A percentile compares a stretch with the other conserved stretches of the same genome.
These are phyloP conservation scores for Oikopleura vanhoeffeni DNA, from an alignment of 23 tunicate species.

Conservation along the genomic window DNA sequence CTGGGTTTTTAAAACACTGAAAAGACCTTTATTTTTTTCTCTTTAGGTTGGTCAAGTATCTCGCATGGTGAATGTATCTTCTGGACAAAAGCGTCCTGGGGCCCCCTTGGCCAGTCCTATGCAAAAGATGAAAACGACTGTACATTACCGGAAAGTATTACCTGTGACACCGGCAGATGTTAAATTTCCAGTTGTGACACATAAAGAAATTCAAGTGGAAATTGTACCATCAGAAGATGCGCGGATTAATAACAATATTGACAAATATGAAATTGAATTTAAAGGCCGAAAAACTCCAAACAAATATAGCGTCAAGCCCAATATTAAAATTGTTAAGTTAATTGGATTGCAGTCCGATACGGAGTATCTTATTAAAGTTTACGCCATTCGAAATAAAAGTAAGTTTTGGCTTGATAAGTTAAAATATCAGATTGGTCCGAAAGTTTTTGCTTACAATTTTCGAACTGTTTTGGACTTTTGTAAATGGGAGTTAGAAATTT, in stretches of 20 bases:
- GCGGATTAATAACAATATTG: background rate
- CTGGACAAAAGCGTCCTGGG: background rate
- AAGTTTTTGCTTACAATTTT: too few relatives aligned
- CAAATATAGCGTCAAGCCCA: background rate
- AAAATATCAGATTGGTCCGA: too few relatives aligned
- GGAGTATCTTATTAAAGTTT: background rate
- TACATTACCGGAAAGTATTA: background rate
- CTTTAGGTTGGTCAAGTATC: too few relatives aligned
- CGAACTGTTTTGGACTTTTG: too few relatives aligned
- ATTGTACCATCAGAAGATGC: slow-evolving; percentile 11
- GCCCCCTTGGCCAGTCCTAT: background rate
- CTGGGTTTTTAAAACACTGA: too few relatives aligned
- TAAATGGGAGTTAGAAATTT: too few relatives aligned
- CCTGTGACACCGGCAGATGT: background rate
- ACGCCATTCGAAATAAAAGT: background rate
- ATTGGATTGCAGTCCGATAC: slow-evolving; percentile 3
- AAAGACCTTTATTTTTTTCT: too few relatives aligned
- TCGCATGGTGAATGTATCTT: too few relatives aligned
- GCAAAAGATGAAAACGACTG: background rate
- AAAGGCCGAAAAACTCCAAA: background rate
- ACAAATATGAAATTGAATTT: background rate
- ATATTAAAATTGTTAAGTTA: background rate
- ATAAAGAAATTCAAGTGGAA: background rate
- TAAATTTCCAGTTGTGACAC: background rate
- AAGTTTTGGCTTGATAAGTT: too few relatives aligned